Conservation (phyloP, 1,140 invertebrate genomes). For the Solenopsis fugax region DNA sequence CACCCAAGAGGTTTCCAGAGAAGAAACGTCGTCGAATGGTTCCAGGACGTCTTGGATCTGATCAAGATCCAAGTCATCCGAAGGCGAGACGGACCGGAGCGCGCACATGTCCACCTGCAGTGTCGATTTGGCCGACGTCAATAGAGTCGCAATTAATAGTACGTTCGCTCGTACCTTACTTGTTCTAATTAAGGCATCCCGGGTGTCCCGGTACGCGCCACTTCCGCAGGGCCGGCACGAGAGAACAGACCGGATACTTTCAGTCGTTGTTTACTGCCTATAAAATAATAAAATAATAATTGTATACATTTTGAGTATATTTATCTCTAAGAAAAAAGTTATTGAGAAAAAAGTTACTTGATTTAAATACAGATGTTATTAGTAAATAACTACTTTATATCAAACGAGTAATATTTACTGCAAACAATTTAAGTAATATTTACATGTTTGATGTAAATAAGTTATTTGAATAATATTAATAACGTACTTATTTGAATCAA, state of each 20-base stretch:
- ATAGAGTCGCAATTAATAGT: slow-evolving; percentile 58
- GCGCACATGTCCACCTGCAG: not conserved
- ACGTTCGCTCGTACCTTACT: slow-evolving; percentile 12
- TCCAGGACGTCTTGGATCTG: not conserved
- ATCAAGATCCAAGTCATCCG: not conserved
- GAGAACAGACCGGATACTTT: not conserved
- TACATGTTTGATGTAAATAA: too few relatives aligned
- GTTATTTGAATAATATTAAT: too few relatives aligned
- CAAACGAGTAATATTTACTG: too few relatives aligned
- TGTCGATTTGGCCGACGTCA: slow-evolving; percentile 13
- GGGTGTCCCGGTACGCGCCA: slow-evolving; percentile 22
- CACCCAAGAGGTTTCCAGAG: not conserved
- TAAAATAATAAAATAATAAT: too few relatives aligned
- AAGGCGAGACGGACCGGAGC: not conserved
- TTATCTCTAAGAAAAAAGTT: too few relatives aligned
- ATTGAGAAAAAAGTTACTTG: too few relatives aligned
- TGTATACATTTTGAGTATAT: too few relatives aligned
- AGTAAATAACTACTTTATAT: too few relatives aligned
- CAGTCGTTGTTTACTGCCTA: not conserved
- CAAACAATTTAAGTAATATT: too few relatives aligned
- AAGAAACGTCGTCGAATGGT: not conserved
- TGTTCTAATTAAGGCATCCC: slow-evolving; percentile 78
- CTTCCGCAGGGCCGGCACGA: slow-evolving; percentile 34
- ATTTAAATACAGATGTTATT: too few relatives aligned
- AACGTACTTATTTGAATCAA: too few relatives aligned